phyloP scores from a whole-genome alignment of 2,797 vertebrate species.

The Leucoraja ocellata region DNA sequence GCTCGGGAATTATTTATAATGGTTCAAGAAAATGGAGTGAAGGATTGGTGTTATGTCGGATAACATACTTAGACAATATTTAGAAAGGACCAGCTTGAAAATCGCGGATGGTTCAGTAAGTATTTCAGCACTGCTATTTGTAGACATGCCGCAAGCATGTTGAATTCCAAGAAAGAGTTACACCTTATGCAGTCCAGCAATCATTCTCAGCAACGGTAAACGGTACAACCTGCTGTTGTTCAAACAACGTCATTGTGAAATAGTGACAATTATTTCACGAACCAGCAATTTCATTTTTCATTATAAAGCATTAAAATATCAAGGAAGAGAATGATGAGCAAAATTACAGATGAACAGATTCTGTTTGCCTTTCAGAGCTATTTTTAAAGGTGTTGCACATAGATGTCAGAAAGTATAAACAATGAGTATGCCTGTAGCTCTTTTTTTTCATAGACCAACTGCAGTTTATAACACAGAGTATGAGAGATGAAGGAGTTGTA shows the following conservation, averaged over 20 bases:
- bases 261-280: conserved; percentile 14
- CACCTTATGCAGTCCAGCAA: too few species aligned
- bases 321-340: not conserved
- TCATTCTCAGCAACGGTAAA: too few species aligned
- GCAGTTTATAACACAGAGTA: too few species aligned
- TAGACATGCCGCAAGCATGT: not conserved
- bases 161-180: not conserved
- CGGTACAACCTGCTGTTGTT: not conserved
- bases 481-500: too few species aligned
- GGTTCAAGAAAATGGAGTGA: not conserved
- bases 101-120: not conserved
- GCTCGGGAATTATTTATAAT: not conserved
- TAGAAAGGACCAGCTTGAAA: not conserved
- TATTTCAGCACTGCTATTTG: not conserved
- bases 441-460: not conserved
- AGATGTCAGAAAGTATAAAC: not conserved
- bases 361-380: not conserved
- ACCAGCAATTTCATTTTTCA: conserved; percentile 6
- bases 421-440: too few species aligned
- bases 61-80: not conserved
- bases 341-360: not conserved
- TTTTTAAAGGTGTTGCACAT: not conserved
- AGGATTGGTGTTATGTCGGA: not conserved
- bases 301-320: not conserved
- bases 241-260: not conserved